Evolutionary conservation across 2,113 vertebrate species (phyloP).

Genomic region (Crocuta crocuta): DNA sequence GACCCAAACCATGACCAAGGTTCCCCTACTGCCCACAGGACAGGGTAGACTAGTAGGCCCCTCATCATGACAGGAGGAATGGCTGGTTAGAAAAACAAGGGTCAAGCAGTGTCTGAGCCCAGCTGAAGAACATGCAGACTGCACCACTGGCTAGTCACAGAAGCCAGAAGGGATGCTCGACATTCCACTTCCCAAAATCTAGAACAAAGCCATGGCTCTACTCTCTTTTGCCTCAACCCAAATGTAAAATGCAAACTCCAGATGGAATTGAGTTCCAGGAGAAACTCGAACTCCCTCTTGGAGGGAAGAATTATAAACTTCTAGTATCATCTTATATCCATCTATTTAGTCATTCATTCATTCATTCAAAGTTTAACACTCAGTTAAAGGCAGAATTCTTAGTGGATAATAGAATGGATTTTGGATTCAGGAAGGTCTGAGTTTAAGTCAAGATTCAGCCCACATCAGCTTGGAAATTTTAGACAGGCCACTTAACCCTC

Average conservation of each 20-base stretch:
- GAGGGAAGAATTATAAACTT: neutral
- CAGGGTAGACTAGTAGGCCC: fast-evolving
- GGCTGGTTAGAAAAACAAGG: neutral
- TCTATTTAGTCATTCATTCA: neutral
- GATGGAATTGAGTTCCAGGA: neutral
- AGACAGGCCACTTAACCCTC: neutral
- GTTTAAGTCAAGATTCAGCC: neutral
- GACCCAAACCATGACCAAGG: neutral
- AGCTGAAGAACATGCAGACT: no score
- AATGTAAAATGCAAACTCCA: neutral
- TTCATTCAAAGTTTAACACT: neutral
- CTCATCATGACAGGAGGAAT: neutral
- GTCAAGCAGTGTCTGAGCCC: neutral
- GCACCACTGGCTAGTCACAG: neutral
- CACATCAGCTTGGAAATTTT: neutral
- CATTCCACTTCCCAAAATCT: fast-evolving
- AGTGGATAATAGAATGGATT: neutral
- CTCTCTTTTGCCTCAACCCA: neutral
- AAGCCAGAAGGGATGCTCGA: neutral
- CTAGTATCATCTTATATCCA: neutral
- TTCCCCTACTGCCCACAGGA: fast-evolving
- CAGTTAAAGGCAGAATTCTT: neutral
- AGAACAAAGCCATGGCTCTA: neutral
- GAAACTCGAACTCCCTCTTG: neutral
- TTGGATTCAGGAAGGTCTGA: neutral